Base-by-base conservation (phyloP, 2,888 invertebrate species). In the Hirtodrosophila trivittata region DNA sequence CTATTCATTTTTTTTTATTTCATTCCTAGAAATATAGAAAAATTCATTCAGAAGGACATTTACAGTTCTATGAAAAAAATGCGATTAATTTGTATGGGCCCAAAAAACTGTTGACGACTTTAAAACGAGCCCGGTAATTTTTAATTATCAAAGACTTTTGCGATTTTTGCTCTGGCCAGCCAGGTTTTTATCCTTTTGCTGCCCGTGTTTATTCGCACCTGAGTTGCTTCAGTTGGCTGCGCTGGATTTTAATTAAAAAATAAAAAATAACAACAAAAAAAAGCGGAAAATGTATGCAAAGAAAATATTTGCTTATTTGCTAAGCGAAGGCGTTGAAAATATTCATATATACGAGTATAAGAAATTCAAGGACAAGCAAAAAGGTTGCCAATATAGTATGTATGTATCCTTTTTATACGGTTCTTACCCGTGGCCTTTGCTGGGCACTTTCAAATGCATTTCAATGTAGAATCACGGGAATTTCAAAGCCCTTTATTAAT, bases 161-260 rank as follows among this genome's bases (percentile, higher is more conserved):
- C 54, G 45, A 63, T 59, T 76, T 63, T 49, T 55, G 7, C 42
- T 21, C 21, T 33, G 38, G 13, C 18, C 37, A 43, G 38, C 28
- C 43, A 43, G 12, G 8, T 26, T n/a, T 46, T 52, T 75, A 66
- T 58, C 56, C 66, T 30, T 51, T 46, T 16, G 30, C 42, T 37
- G 41, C 10, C 35, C 32, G 33, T 64, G 66, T 55, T 64, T 75
- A 42, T 54, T 14, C 50, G 52, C 66, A 80, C 74, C 74, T 72
- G 68, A 51, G 4, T 16, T 33, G 33, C 10, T 16, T 12, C 13
- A 21, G 18, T 21, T 21, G n/a, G 25, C 42, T 1, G 30, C 30
- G 13, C 30, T 37, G 60, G 28, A 50, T 76, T 84, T 81, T 81
- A 81, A 81, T 81, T 81, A 81, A 86, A 77, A 81, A 73, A 63